A percentile compares a stretch with the other conserved stretches of the same genome.
These are phyloP conservation scores for Lepidothrix coronata DNA, from an alignment of 2,113 vertebrate genomes.

Conservation along the genomic window DNA sequence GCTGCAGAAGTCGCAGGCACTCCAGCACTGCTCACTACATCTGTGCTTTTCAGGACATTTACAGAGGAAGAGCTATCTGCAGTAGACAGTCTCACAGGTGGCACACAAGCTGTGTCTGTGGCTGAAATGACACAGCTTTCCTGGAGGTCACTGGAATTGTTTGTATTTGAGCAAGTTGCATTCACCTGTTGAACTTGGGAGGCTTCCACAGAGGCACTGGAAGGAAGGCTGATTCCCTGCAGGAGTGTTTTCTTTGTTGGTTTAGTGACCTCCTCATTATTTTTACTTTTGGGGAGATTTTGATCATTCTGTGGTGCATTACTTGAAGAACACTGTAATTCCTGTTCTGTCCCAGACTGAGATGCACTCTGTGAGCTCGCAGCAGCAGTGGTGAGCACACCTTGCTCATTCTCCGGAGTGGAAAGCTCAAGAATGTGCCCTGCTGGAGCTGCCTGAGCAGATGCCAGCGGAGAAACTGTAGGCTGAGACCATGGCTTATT, in stretches of 20 bases:
- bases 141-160: slow-evolving; percentile 35
- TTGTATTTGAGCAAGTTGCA: slow-evolving; percentile 16
- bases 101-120: not conserved
- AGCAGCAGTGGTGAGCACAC: not conserved
- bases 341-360: slow-evolving; percentile 1
- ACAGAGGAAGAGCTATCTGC: slow-evolving; percentile 23
- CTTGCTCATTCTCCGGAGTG: slow-evolving; percentile 7
- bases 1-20: not conserved
- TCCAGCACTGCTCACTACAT: not conserved
- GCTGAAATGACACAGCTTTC: slow-evolving; percentile 41
- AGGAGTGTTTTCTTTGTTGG: slow-evolving; percentile 25
- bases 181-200: slow-evolving; percentile 30
- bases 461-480: slow-evolving; percentile 71
- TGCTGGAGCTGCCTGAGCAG: slow-evolving; percentile 74
- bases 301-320: slow-evolving; percentile 45
- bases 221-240: slow-evolving; percentile 12
- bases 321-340: slow-evolving; percentile 25
- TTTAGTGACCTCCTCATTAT: slow-evolving; percentile 67
- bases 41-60: slow-evolving; percentile 30
- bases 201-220: slow-evolving; percentile 4
- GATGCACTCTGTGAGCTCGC: slow-evolving; percentile 24
- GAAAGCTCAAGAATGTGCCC: slow-evolving; percentile 71
- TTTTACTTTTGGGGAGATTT: slow-evolving; percentile 55
- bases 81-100: slow-evolving; percentile 13
- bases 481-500: slow-evolving; percentile 79